Evolutionary conservation across 2,888 invertebrate genomes (phyloP).

Genomic region (Encarsia formosa): DNA sequence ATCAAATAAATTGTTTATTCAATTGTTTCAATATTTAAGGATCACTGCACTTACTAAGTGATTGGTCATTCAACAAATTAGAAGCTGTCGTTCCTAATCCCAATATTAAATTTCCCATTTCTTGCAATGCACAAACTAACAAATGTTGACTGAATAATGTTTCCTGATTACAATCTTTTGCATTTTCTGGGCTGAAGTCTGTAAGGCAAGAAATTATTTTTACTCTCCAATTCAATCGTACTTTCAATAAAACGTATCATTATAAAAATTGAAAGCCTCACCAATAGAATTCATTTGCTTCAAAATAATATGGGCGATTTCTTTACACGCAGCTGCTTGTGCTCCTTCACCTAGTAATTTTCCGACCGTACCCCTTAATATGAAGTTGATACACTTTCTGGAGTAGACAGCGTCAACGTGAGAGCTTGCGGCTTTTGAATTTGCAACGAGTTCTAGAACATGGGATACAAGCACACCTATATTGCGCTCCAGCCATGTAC

Average conservation of each 20-base stretch:
- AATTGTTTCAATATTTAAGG: background rate
- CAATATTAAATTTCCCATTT: conserved; percentile 84
- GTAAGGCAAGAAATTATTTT: conserved; percentile 11
- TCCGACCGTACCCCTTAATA: conserved; percentile 85
- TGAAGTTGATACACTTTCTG: conserved; percentile 94
- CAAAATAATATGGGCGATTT: conserved; percentile 84
- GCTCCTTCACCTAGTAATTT: conserved; percentile 96
- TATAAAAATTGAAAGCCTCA: conserved; percentile 32
- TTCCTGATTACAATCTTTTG: conserved; percentile 87
- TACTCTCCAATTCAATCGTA: background rate
- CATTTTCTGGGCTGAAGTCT: conserved; percentile 88
- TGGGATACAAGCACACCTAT: conserved; percentile 82
- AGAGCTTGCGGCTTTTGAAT: conserved; percentile 91
- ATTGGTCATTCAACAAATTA: conserved; percentile 83
- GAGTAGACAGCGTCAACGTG: conserved; percentile 98
- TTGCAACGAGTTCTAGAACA: conserved; percentile 87
- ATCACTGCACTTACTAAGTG: conserved; percentile 65
- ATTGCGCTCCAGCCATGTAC: conserved; percentile 92
- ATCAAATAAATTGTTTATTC: background rate
- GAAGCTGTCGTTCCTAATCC: conserved; percentile 93
- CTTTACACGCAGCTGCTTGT: conserved; percentile 91
- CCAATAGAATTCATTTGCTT: conserved; percentile 92
- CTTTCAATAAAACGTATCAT: background rate
- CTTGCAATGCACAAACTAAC: conserved; percentile 88
- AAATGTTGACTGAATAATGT: conserved; percentile 87